Evolutionary conservation across 2,888 invertebrate genomes (phyloP).

Genomic region (Tiphia femorata): DNA sequence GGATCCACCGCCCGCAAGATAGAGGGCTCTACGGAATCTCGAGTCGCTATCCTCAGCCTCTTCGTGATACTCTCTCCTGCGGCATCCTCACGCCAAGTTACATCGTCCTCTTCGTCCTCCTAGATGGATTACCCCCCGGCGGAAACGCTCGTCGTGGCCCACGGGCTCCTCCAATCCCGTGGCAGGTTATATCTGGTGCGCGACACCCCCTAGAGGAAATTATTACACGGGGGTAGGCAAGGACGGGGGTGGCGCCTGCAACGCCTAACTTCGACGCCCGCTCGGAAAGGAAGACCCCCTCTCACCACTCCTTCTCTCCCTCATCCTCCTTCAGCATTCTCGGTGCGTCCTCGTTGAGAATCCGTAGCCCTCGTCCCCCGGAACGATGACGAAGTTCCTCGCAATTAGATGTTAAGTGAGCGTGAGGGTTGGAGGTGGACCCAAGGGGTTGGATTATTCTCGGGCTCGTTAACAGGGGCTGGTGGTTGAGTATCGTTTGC

Average conservation of each 20-base stretch:
- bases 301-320: too few species aligned
- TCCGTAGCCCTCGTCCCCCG: too few species aligned
- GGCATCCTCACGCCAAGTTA: conserved; percentile 21
- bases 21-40: not conserved
- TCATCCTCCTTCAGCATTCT: too few species aligned
- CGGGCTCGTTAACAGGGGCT: too few species aligned
- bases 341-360: too few species aligned
- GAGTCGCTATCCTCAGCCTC: conserved; percentile 8
- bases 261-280: conserved; percentile 6
- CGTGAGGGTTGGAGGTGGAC: too few species aligned
- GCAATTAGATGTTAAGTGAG: too few species aligned
- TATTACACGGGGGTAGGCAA: conserved; percentile 31
- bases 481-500: too few species aligned
- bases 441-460: too few species aligned
- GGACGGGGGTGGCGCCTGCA: conserved; percentile 1
- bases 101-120: conserved; percentile 30
- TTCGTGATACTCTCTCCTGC: conserved; percentile 6
- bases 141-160: conserved; percentile 14
- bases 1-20: not conserved
- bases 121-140: conserved; percentile 29
- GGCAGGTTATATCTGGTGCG: not conserved
- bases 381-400: too few species aligned
- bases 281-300: too few species aligned
- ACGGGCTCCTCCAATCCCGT: not conserved
- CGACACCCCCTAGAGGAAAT: conserved; percentile 25